A percentile compares a stretch with the other conserved stretches of the same genome.
These are phyloP conservation scores for Troilus luridus DNA, from an alignment of 2,888 invertebrate species.

Conservation along the genomic window DNA sequence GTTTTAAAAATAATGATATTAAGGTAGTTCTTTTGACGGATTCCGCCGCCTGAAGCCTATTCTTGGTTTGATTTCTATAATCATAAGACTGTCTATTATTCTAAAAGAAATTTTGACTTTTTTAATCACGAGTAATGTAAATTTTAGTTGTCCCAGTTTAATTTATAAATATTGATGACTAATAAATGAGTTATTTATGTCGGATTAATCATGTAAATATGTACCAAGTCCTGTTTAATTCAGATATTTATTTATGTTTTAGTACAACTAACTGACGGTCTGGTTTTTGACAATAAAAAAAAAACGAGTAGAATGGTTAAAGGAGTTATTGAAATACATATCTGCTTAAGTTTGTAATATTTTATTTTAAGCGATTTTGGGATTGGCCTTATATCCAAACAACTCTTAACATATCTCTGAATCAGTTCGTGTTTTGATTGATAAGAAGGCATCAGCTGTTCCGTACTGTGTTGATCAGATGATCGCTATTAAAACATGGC, in stretches of 20 bases:
- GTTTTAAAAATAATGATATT: neutral
- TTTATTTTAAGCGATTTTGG: neutral
- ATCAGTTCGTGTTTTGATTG: slow-evolving; percentile 49
- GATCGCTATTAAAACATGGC: slow-evolving; percentile 58
- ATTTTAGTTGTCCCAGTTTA: neutral
- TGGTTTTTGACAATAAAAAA: neutral
- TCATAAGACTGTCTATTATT: neutral
- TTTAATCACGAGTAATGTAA: neutral
- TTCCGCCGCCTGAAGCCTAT: neutral
- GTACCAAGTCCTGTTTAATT: neutral
- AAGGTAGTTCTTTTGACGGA: neutral
- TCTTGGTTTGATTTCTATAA: neutral
- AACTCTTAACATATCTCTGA: neutral
- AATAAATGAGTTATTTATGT: neutral
- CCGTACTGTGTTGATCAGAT: slow-evolving; percentile 43
- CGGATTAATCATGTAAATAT: neutral
- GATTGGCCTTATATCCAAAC: neutral
- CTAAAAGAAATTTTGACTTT: neutral
- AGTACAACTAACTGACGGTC: too few relatives aligned
- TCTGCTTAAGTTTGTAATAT: neutral
- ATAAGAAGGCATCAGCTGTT: slow-evolving; percentile 55
- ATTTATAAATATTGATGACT: neutral
- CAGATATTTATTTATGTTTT: neutral
- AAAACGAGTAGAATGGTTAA: neutral
- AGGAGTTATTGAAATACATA: neutral